Base-by-base conservation (phyloP, 2,888 invertebrate species). In the Acleris cristana region DNA sequence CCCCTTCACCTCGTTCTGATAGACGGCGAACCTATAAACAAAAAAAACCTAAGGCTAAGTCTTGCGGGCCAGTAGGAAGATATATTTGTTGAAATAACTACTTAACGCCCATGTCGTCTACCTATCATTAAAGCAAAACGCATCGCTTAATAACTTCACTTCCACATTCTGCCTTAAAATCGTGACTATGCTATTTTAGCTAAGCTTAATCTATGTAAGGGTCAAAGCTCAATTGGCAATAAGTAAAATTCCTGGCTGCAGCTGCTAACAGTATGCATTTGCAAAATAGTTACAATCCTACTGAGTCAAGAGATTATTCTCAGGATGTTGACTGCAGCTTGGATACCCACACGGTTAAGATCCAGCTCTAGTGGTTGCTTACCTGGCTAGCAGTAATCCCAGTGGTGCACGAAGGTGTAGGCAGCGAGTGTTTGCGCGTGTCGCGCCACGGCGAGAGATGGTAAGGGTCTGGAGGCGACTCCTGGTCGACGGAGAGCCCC, bases 331-430 rank as follows among this genome's bases (percentile, higher is more conserved):
- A 40, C 14, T 14, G 3, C 10, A 34, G 26, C 26, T 26, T 26
- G 26, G 7, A 34, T 34, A 34, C 12, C 14, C 10, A 4, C 40
- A 4, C 14, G 14, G 14, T 4, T 14, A 4, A 3, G 40, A 14
- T 40, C 40, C 40, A 40, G 40, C 14, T 40, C 40, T 2, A n/a
- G 3, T 6, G 34, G 2, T 30, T 34, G 69, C 95, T 90, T 69
- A 97, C 97, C 94, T 97, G 97, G 74, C 97, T 97, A 51, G 97
- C 97, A 53, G 97, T 97, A 67, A 97, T 97, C 59, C 97, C 97
- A 65, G 96, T 95, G 30, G 96, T 96, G 78, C 97, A 97, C 74
- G 96, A 95, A 2, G 97, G 97, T 0, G 97, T 97, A 2, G 97
- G 97, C 76, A 97, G 88, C 26, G 97, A 97, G 79, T 97, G 96